Base-by-base conservation (phyloP, 64 coral and sea anemone species). In the Montipora foliosa region DNA sequence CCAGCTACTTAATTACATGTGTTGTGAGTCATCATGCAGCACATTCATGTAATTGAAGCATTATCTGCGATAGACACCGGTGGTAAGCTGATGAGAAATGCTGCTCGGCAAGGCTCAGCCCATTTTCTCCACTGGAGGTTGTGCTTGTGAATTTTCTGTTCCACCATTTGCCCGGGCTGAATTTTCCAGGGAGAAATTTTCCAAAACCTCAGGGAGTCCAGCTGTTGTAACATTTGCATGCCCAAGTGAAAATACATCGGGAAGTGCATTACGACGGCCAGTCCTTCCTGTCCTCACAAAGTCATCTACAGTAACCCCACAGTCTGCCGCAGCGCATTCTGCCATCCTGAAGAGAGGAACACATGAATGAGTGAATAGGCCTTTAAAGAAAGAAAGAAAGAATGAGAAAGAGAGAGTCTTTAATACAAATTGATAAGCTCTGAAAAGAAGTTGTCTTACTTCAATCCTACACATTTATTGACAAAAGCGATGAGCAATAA, bases 281-380 rank as follows among this genome's bases (percentile, higher is more conserved):
- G 95, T 94, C 3, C 95, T 79, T 78, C 95, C 95, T 83, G 95
- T 87, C 72, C 95, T 91, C 0, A 97, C 95, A 92, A 97, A 97
- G 76, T 95, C 92, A 47, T 97, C 89, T 44, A 97, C 58, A 12
- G 46, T 70, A 9, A 95, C 49, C 57, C 94, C 85, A 82, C 95
- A 97, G 49, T 97, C 95, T 17, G 89, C 3, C 5, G 93, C 21
- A 71, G 91, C 80, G 88, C 95, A 97, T 81, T 97, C 95, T 17
- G 92, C 95, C 95, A 97, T 97, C 59, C 60, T 88, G 86, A 20
- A 59, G 77, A 7, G 14, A 13, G 6, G 44, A 76, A 6, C 21
- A 52, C 75, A 11, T 6, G 37, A 37, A 37, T 37, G 37, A 37
- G 37, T 37, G 37, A 37, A 37, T 37, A 37, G 37, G 37, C 37